phyloP scores from a whole-genome alignment of 2,113 vertebrate species.

The Pangasianodon hypophthalmus region DNA sequence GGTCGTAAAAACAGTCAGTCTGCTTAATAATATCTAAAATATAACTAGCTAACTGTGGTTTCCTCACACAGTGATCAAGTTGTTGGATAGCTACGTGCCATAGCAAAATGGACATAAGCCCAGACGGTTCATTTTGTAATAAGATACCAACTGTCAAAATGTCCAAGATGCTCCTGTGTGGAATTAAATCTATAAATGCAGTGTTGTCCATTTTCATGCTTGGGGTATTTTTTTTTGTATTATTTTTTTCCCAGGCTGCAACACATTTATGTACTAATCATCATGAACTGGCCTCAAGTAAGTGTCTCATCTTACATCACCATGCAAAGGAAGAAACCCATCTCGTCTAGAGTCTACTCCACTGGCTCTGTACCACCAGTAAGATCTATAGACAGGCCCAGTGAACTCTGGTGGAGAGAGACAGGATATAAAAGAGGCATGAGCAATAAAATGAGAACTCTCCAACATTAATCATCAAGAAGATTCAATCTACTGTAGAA shows the following conservation, averaged over 20 bases:
- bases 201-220: no score
- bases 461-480: slow-evolving; percentile 36
- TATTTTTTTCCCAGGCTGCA: background rate
- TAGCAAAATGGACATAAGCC: background rate
- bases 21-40: no score
- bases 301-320: background rate
- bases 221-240: no score
- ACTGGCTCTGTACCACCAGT: background rate
- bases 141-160: no score
- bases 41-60: no score
- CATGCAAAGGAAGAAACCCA: background rate
- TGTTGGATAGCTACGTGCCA: background rate
- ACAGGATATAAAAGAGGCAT: background rate
- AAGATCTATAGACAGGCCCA: background rate
- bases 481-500: slow-evolving; percentile 33
- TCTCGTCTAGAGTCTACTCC: slow-evolving; percentile 3
- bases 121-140: background rate
- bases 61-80: background rate
- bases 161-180: no score
- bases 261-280: background rate
- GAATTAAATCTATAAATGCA: no score
- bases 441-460: slow-evolving; percentile 33
- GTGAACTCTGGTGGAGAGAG: background rate
- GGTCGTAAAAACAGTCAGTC: no score
- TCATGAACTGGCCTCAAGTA: background rate